Percentiles rank a stretch among this genome's conserved stretches.
phyloP scores from a whole-genome alignment of 2,113 vertebrate species.

The Sebastes fasciatus region DNA sequence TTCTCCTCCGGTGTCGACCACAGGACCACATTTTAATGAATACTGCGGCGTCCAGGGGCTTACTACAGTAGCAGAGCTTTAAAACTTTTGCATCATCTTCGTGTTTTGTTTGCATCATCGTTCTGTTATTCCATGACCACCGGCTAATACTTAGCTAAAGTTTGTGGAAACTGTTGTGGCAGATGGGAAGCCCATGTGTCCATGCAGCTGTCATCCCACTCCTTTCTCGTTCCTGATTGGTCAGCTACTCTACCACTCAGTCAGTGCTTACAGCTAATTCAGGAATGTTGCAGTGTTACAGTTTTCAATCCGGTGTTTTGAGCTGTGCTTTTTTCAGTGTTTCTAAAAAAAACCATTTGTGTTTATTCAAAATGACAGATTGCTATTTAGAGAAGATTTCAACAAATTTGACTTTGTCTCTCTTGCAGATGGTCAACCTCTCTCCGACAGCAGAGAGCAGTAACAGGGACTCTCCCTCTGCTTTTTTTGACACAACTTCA shows the following conservation, averaged over 20 bases:
- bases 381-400: not conserved
- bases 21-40: not conserved
- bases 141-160: not conserved
- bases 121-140: not conserved
- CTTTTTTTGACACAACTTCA: conserved; percentile 84
- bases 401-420: conserved; percentile 51
- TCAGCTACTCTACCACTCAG: not conserved
- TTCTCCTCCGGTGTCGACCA: not conserved
- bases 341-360: not conserved
- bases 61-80: not conserved
- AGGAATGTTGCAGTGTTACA: not conserved
- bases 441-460: conserved; percentile 90
- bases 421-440: conserved; percentile 90
- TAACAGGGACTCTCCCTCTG: conserved; percentile 85
- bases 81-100: not conserved
- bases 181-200: conserved; percentile 48
- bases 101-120: not conserved
- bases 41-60: not conserved
- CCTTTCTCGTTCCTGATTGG: conserved; percentile 12
- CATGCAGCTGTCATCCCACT: conserved; percentile 32
- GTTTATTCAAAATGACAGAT: not conserved
- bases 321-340: not conserved
- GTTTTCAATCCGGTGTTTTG: not conserved
- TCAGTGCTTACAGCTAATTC: not conserved
- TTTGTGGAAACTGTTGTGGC: conserved; percentile 15